A percentile compares a stretch with the other conserved stretches of the same genome.
These are phyloP conservation scores for Hemibagrus guttatus DNA, from an alignment of 2,797 vertebrate species.

Conservation along the genomic window DNA sequence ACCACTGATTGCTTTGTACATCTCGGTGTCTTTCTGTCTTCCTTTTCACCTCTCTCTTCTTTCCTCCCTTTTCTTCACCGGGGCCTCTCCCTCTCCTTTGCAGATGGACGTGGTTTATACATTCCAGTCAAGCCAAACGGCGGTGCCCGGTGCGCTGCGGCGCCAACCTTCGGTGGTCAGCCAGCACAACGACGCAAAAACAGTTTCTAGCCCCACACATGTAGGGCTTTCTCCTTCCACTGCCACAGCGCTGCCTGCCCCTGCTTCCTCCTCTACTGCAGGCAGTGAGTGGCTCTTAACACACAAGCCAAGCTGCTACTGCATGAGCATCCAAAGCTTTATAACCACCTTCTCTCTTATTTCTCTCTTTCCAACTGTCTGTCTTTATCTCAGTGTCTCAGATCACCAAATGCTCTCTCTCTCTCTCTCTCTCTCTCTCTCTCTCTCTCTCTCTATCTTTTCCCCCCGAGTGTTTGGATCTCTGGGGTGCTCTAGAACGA, in stretches of 20 bases:
- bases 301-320: constrained; percentile 45
- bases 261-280: constrained; percentile 78
- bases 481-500: background rate
- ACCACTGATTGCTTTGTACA: constrained; percentile 50
- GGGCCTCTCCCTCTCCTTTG: constrained; percentile 59
- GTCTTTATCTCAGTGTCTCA: background rate
- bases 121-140: constrained; percentile 95
- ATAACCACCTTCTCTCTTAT: constrained; percentile 39
- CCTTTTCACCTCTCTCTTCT: constrained; percentile 27
- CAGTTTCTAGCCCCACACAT: constrained; percentile 97
- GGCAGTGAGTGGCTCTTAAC: constrained; percentile 92
- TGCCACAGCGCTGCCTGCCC: constrained; percentile 81
- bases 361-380: background rate
- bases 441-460: background rate
- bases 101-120: constrained; percentile 99
- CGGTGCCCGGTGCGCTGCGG: constrained; percentile 92
- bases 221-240: constrained; percentile 89
- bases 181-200: constrained; percentile 98
- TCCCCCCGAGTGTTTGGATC: background rate
- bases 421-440: background rate
- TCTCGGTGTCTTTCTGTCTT: constrained; percentile 41
- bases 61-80: constrained; percentile 57
- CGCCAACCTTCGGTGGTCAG: constrained; percentile 95
- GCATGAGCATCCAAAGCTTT: constrained; percentile 49
- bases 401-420: background rate